These are phyloP conservation scores for Picathartes gymnocephalus DNA, from an alignment of 2,113 vertebrate genomes.

Conservation along the genomic window DNA sequence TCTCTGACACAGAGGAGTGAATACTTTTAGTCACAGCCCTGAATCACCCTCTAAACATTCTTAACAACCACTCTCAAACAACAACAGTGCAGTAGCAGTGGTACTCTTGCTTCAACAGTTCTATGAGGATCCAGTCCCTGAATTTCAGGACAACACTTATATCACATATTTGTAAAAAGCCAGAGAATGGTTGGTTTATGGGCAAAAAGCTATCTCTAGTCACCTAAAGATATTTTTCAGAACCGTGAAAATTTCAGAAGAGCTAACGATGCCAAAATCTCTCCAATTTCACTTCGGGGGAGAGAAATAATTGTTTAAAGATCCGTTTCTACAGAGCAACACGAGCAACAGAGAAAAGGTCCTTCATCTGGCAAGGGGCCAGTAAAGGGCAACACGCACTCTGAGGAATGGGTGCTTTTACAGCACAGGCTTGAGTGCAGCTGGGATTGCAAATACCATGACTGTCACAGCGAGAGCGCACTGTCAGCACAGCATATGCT, in stretches of 20 bases:
- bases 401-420: neutral
- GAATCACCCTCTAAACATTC: neutral
- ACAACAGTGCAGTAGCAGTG: neutral
- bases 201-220: neutral
- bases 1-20: neutral
- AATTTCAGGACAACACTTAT: neutral
- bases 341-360: neutral
- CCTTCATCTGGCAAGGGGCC: neutral
- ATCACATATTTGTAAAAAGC: neutral
- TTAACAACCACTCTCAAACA: neutral
- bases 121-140: neutral
- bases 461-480: neutral
- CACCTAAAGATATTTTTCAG: neutral
- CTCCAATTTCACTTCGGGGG: neutral
- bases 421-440: neutral
- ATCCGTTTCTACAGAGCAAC: neutral
- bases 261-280: neutral
- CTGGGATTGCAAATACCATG: neutral
- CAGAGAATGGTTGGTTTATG: neutral
- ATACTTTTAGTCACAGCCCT: neutral
- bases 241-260: neutral
- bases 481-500: neutral
- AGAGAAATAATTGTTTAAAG: neutral
- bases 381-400: neutral
- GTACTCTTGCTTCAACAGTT: neutral